A percentile compares a stretch with the other conserved stretches of the same genome.
These are phyloP conservation scores for Polyommatus iphigenia DNA, from an alignment of 2,888 invertebrate species.

Conservation along the genomic window DNA sequence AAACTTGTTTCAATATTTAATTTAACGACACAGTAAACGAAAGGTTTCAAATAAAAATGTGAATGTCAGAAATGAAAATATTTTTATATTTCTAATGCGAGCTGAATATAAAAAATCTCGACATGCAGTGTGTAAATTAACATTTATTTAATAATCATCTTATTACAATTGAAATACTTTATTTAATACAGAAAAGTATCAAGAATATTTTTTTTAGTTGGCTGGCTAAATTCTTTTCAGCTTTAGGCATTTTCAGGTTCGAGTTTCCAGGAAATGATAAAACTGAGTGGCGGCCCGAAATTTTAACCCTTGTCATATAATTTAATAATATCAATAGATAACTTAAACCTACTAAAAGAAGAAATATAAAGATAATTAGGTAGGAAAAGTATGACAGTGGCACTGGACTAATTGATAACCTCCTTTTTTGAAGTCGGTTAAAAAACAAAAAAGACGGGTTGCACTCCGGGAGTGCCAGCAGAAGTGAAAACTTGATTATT, in stretches of 20 bases:
- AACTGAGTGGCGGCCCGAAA: not conserved
- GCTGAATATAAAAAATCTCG: not conserved
- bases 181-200: not conserved
- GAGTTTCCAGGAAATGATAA: not conserved
- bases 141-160: not conserved
- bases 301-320: not conserved
- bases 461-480: no score
- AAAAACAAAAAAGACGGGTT: no score
- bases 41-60: not conserved
- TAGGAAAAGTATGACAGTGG: no score
- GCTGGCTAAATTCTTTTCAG: not conserved
- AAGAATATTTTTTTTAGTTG: not conserved
- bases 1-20: not conserved
- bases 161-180: not conserved
- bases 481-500: no score
- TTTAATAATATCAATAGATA: no score
- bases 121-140: not conserved
- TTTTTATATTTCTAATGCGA: not conserved
- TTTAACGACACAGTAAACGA: not conserved
- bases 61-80: not conserved
- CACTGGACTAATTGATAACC: no score
- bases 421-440: no score
- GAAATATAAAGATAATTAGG: not conserved
- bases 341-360: no score
- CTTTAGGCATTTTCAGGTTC: not conserved